Evolutionary conservation across 1,140 invertebrate species (phyloP).

Genomic region (Ceratina calcarata): DNA sequence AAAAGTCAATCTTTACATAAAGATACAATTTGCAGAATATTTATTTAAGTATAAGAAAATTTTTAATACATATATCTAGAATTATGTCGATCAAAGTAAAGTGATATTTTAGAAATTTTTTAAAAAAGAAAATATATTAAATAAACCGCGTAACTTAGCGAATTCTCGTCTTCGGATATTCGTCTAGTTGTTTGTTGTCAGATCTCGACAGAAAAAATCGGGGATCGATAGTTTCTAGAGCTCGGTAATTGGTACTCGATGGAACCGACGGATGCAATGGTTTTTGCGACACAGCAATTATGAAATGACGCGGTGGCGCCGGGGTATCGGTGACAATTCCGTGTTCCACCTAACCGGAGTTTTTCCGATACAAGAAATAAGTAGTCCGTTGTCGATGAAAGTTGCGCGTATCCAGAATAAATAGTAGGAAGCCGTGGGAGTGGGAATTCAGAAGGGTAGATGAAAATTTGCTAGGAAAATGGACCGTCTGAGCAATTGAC

Average conservation of each 20-base stretch:
- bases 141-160: too few relatives aligned
- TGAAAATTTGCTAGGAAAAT: constrained; percentile 17
- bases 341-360: background rate
- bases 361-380: background rate
- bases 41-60: background rate
- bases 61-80: background rate
- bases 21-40: too few relatives aligned
- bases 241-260: background rate
- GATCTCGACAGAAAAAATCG: background rate
- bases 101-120: too few relatives aligned
- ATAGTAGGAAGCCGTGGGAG: background rate
- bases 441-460: too few relatives aligned
- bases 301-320: background rate
- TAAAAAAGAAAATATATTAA: too few relatives aligned
- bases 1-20: too few relatives aligned
- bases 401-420: background rate
- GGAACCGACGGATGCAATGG: background rate
- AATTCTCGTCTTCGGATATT: too few relatives aligned
- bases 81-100: too few relatives aligned
- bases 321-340: background rate
- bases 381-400: background rate
- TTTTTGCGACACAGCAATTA: background rate
- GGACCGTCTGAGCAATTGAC: constrained; percentile 9
- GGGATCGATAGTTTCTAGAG: background rate
- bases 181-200: too few relatives aligned